phyloP scores from a whole-genome alignment of 23 tunicate species.

The Phallusia fumigata region DNA sequence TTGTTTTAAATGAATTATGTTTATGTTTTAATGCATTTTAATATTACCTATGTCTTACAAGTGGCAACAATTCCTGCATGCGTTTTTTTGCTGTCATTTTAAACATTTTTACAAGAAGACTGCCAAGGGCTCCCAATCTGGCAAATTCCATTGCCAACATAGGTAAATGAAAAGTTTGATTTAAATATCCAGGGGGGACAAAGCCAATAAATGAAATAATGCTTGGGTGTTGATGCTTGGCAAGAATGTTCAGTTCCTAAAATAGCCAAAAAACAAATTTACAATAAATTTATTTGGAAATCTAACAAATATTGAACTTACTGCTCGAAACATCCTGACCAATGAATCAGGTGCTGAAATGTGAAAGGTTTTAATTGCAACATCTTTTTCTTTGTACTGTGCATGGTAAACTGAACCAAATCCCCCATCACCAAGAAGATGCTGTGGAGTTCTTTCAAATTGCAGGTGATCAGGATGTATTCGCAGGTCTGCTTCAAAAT shows the following conservation, averaged over 20 bases:
- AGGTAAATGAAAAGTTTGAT: conserved; percentile 31
- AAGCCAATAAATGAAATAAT: conserved; percentile 54
- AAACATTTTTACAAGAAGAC: conserved; percentile 29
- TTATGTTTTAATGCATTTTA: not conserved
- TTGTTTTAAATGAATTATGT: not conserved
- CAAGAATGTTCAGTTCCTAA: conserved; percentile 62
- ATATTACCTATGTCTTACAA: conserved; percentile 40
- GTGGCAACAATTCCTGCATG: conserved; percentile 17
- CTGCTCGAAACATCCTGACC: conserved; percentile 42
- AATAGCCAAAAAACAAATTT: no score
- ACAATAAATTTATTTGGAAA: not conserved
- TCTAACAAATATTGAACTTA: conserved; percentile 14
- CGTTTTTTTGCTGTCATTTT: conserved; percentile 17
- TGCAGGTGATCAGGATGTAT: conserved; percentile 26
- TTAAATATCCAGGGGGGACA: conserved; percentile 27
- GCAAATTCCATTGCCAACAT: conserved; percentile 68
- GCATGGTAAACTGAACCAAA: conserved; percentile 72
- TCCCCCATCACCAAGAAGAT: conserved; percentile 65
- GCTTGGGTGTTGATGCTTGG: conserved; percentile 66
- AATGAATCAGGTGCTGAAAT: conserved; percentile 7
- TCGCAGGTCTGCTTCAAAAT: conserved; percentile 33
- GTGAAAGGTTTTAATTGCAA: conserved; percentile 65
- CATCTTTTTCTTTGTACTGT: conserved; percentile 34
- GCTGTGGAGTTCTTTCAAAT: conserved; percentile 30
- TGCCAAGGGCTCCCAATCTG: conserved; percentile 39